Base-by-base conservation (phyloP, 2,797 vertebrate species). In the Octomys mimax region DNA sequence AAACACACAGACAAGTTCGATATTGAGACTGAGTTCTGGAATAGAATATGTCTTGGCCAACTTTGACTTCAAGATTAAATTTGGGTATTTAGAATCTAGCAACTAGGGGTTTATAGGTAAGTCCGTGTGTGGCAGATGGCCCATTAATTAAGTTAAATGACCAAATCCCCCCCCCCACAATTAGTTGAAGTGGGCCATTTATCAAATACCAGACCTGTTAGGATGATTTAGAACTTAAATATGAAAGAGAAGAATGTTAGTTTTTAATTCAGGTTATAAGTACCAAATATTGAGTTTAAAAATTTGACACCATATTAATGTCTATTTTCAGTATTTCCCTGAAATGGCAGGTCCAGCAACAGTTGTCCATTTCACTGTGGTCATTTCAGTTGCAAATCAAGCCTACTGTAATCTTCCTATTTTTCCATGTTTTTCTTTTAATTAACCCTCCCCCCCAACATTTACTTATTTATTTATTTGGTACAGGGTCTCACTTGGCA, bases 161-260 rank as follows among this genome's bases (percentile, higher is more conserved):
- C 14, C 86, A 83, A 7, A 49, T 42, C 22, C 46, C 3, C 10
- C 36, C 6, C n/a, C 3, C 42, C 82, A 85, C 9, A 14, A 85
- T 81, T 87, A 92, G 75, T 85, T 80, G 39, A 96, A 87, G 62
- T 33, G 62, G 7, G 18, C 4, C 28, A 66, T 70, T 95, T 88
- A 49, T 81, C 81, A 90, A 82, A 70, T 88, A 18, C 19, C 7
- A n/a, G 26, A 31, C 19, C 59, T 85, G 33, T 75, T 77, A 77
- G 96, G 85, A 78, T 88, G 88, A 92, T 64, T 93, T 64, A 86
- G 36, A 95, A 83, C 26, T 73, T 57, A 95, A 95, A 86, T 62
- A 66, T 59, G 66, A 89, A 90, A 62, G 5, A 87, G 77, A 83
- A 87, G 73, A 91, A 87, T 78, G 86, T 6, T 68, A 59, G 64